phyloP scores from a whole-genome alignment of 2,797 vertebrate species.

The Eulemur albifrons region DNA sequence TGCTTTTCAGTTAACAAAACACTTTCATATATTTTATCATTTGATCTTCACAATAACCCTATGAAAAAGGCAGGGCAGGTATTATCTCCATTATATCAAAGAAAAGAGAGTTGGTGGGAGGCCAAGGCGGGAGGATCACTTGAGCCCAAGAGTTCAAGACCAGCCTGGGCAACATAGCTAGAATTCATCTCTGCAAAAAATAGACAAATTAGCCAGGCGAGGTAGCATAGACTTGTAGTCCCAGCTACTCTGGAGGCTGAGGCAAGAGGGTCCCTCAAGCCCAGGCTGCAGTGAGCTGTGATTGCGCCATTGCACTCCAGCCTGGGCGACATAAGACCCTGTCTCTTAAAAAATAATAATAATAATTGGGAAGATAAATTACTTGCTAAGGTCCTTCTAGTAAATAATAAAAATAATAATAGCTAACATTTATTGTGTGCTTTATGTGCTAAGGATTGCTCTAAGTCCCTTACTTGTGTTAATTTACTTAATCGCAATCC shows the following conservation, averaged over 20 bases:
- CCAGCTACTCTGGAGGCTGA: not conserved
- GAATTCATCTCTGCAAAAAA: not conserved
- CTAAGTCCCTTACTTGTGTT: not conserved
- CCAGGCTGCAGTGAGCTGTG: not conserved
- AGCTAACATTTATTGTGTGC: not conserved
- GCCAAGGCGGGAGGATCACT: not conserved
- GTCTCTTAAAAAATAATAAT: not conserved
- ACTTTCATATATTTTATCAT: not conserved
- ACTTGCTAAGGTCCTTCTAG: not conserved
- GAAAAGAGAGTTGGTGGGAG: not conserved
- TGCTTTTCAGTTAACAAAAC: conserved; percentile 20
- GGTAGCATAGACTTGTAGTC: not conserved
- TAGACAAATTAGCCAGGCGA: not conserved
- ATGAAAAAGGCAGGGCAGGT: not conserved
- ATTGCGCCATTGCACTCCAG: not conserved
- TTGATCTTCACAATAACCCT: not conserved
- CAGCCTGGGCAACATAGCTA: not conserved
- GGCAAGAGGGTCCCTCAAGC: not conserved
- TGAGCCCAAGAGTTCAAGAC: not conserved
- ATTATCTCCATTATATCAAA: conserved; percentile 11
- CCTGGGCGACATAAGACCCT: not conserved
- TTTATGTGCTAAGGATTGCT: not conserved
- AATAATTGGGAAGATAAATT: not conserved
- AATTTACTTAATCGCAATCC: not conserved
- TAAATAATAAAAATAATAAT: conserved; percentile 21